Evolutionary conservation across 1,140 invertebrate genomes (phyloP).

Genomic region (Procambarus virginalis): DNA sequence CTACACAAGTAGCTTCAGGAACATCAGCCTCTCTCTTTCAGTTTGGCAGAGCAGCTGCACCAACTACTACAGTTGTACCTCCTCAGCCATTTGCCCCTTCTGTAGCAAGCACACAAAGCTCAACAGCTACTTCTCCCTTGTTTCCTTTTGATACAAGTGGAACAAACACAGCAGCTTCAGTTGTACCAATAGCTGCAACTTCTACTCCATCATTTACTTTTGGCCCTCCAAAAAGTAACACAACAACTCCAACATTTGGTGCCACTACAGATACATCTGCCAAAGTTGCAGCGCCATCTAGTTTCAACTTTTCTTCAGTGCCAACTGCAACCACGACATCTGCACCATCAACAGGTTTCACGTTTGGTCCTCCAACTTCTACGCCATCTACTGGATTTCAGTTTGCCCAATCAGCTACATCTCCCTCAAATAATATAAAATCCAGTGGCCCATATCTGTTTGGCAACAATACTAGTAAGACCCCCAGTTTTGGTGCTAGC

Average conservation of each 20-base stretch:
- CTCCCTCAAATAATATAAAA: neutral
- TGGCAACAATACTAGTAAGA: neutral
- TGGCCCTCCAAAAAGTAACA: neutral
- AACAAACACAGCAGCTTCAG: neutral
- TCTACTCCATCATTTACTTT: neutral
- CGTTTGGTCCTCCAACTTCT: neutral
- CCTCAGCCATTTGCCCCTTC: neutral
- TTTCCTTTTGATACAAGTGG: neutral
- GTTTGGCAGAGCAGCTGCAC: neutral
- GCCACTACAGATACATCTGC: neutral
- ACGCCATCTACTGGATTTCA: neutral
- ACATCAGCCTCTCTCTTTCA: neutral
- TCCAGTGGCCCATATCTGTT: neutral
- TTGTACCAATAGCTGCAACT: neutral
- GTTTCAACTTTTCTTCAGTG: neutral
- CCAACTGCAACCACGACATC: neutral
- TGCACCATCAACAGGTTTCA: neutral
- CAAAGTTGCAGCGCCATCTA: neutral
- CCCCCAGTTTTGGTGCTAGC: neutral
- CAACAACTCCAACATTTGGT: neutral
- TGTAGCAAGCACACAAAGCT: neutral
- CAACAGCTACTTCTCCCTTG: neutral
- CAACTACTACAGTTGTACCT: neutral
- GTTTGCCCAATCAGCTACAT: neutral
- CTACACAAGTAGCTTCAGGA: neutral